phyloP scores from a whole-genome alignment of 2,113 vertebrate genomes.

The Poicephalus meyeri region DNA sequence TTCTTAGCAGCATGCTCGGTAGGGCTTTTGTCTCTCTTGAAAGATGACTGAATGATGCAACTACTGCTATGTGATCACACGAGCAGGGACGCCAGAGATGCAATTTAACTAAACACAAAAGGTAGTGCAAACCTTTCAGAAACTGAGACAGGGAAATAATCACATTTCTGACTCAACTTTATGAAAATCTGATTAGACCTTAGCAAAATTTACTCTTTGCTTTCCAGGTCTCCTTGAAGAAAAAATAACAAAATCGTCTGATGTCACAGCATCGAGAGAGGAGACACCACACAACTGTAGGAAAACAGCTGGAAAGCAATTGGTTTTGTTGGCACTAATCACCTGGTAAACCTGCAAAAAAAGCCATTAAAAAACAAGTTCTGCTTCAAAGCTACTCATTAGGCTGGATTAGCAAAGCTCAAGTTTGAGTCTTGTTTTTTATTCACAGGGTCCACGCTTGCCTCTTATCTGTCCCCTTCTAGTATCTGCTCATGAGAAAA shows the following conservation, averaged over 20 bases:
- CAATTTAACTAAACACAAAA: neutral
- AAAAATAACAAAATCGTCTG: neutral
- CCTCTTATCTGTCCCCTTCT: neutral
- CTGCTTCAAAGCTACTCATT: neutral
- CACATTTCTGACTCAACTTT: neutral
- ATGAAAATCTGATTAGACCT: neutral
- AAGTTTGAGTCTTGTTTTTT: neutral
- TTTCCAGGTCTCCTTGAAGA: neutral
- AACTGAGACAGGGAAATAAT: neutral
- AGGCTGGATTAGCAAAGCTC: neutral
- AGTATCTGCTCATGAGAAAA: neutral
- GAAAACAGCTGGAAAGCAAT: neutral
- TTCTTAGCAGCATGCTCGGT: neutral
- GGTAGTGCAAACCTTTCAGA: neutral
- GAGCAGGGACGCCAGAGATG: neutral
- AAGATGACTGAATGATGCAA: neutral
- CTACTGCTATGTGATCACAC: neutral
- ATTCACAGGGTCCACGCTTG: neutral
- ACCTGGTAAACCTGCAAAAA: neutral
- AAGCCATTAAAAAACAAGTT: neutral
- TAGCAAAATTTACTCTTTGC: constrained; percentile 5
- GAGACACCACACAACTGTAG: neutral
- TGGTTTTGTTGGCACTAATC: neutral
- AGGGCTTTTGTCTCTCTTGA: neutral
- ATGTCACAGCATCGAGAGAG: neutral